Base-by-base conservation (phyloP, 2,888 invertebrate species). In the Empis livida region DNA sequence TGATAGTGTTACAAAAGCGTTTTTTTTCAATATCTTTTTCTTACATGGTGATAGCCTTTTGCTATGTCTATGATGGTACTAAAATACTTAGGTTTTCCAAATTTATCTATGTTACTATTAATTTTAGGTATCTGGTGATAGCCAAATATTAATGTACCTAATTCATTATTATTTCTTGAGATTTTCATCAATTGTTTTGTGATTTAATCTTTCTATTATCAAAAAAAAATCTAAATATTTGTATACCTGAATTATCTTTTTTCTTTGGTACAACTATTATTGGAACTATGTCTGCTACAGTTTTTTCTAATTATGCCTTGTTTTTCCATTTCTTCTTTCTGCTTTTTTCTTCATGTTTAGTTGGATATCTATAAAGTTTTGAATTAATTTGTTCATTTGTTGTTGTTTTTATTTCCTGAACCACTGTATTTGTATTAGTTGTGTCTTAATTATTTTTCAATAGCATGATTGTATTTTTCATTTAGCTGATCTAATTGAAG, bases 21-120 rank as follows among this genome's bases (percentile, higher is more conserved):
- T n/a, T n/a, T n/a, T 48, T 51, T 48, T 48, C 46, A 23, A 50
- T 48, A 46, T 48, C 46, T 31, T 48, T 11, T 38, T 46, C 46
- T 9, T 23, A 44, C 15, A 45, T 46, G 46, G 17, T 49, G 46
- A 46, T 49, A 49, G 5, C 49, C 43, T n/a, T 49, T 45, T 13
- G 39, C 45, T 38, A 45, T 30, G 37, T 48, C 45, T 10, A 48
- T 13, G 6, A 43, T 43, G 27, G 30, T 42, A n/a, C n/a, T n/a
- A n/a, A n/a, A 48, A 42, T 48, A 48, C 42, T 48, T 45, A 5
- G 48, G 43, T 20, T 42, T 49, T 15, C 43, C 45, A 10, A 48
- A 37, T 32, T 48, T 48, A 15, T 45, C 49, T 4, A 49, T 13
- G 3, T 45, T 39, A 16, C 45, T 46, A 15, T 49, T 43, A n/a